Conservation (phyloP, 53 echinoderm and acorn worm genomes). For the Patiria pectinifera region DNA sequence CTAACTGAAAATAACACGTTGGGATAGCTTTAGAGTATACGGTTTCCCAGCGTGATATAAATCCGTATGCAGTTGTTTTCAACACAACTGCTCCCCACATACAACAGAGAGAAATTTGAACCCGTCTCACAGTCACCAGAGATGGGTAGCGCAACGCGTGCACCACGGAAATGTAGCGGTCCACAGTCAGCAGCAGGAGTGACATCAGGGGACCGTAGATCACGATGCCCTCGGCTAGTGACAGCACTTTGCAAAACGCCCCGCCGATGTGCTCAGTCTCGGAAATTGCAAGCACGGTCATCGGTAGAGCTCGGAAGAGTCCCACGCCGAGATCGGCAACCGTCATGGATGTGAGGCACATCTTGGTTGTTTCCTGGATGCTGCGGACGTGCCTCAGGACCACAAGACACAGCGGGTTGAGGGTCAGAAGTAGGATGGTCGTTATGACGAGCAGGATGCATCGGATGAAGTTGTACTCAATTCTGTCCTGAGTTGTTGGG, state of each 20-base stretch:
- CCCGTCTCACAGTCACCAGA: slow-evolving; percentile 24
- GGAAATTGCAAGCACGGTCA: no score
- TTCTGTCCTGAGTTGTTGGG: no score
- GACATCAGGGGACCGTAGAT: neutral
- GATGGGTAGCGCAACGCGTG: slow-evolving; percentile 46
- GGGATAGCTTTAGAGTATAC: neutral
- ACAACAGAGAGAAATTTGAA: slow-evolving; percentile 8
- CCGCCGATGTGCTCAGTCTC: no score
- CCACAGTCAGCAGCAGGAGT: slow-evolving; percentile 1
- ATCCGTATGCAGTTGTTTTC: neutral
- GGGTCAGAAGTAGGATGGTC: no score
- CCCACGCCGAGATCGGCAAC: neutral
- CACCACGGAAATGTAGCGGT: neutral
- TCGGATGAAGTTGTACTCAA: no score
- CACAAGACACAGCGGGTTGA: no score
- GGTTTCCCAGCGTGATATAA: neutral
- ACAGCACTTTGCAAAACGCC: no score
- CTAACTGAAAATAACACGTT: neutral
- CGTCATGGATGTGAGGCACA: no score
- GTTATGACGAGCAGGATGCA: no score
- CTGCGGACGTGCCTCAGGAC: no score
- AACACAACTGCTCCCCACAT: neutral
- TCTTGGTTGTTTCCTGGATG: no score
- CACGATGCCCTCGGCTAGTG: no score
- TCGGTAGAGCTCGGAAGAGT: slow-evolving; percentile 1